Base-by-base conservation (phyloP, 1,140 invertebrate genomes). In the Mamestra configurata region DNA sequence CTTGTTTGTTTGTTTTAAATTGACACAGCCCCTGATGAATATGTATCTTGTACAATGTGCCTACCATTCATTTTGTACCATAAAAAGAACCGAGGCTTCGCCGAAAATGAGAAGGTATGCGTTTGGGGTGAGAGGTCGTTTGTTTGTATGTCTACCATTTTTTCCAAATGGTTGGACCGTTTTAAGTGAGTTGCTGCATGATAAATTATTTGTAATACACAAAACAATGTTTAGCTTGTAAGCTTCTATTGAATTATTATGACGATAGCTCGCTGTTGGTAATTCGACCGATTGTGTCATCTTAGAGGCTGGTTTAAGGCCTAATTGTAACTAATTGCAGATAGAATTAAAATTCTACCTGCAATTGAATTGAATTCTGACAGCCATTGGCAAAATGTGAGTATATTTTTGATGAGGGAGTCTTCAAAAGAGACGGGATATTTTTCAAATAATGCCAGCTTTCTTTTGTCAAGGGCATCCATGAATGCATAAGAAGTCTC, bases 1-100 rank as follows among this genome's bases (percentile, higher is more conserved):
- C 68, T 72, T 73, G 82, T 79, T 81, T 75, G 79, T 83, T 82
- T 76, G 73, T 76, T 81, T 79, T 64, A 75, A 70, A 82, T 82
- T 79, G 77, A 55, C 76, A 57, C 55, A 59, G 71, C 22, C n/a
- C 37, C 37, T 75, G 71, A 75, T 75, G 71, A 75, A 75, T 75
- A 75, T 75, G 71, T 75, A 75, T 75, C 68, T 71, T 71, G 68
- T 71, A 71, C 43, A 51, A 51, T 51, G 66, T 49, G n/a, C n/a
- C n/a, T n/a, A 15, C 40, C 49, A 70, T 24, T 49, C 66, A 49
- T 49, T 49, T 70, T 70, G 20, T 46, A 20, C 22, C 13, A 70
- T 53, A 71, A 51, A 64, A 70, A 70, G 64, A 68, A 35, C 37
- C 13, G 66, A 46, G 59, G 59, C 31, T 37, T 37, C 5, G 31